Conservation (phyloP, 2,797 vertebrate genomes). For the Nasua narica region DNA sequence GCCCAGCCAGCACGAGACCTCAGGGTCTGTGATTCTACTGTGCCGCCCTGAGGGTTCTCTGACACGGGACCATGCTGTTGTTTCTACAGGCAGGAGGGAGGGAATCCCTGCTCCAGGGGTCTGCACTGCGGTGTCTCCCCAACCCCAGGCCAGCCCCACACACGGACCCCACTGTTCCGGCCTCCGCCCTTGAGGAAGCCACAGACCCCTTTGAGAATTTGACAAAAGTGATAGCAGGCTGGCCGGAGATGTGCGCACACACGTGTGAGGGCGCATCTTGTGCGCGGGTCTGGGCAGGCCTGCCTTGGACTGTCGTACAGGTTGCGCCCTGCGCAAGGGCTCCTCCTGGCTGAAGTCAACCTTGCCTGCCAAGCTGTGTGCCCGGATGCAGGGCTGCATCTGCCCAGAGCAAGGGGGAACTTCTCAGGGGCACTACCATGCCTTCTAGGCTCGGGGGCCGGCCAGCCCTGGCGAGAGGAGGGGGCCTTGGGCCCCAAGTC, state of each 20-base stretch:
- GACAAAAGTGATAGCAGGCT: neutral
- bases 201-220: neutral
- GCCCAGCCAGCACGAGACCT: rapidly evolving
- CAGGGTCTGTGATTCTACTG: rapidly evolving
- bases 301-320: neutral
- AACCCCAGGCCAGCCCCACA: rapidly evolving
- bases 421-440: neutral
- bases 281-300: neutral
- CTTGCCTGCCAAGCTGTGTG: neutral
- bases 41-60: rapidly evolving
- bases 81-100: neutral
- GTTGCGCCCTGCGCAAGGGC: neutral
- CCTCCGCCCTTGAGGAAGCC: neutral
- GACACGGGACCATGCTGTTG: rapidly evolving
- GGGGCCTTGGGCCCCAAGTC: no score
- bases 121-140: neutral
- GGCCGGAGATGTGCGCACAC: neutral
- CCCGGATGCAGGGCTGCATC: neutral
- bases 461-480: rapidly evolving
- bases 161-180: no score
- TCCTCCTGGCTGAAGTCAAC: neutral
- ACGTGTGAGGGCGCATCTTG: rapidly evolving
- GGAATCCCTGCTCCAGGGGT: rapidly evolving
- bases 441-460: neutral
- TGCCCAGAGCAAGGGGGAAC: neutral